phyloP scores from a whole-genome alignment of 2,113 vertebrate genomes.

The Ivindomyrus marchei region DNA sequence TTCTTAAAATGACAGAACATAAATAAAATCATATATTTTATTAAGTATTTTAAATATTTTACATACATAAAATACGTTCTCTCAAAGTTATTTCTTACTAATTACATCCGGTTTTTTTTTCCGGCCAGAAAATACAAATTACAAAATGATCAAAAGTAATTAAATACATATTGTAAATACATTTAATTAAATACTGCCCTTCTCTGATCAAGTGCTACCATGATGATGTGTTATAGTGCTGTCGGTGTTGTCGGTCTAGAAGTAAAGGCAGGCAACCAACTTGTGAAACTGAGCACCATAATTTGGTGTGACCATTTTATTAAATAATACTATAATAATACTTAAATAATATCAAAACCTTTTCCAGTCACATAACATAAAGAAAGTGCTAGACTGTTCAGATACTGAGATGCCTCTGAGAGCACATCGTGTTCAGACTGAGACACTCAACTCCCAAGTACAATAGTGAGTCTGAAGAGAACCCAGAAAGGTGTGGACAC shows the following conservation, averaged over 20 bases:
- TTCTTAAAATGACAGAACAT: neutral
- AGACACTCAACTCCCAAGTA: neutral
- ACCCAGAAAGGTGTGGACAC: neutral
- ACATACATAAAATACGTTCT: neutral
- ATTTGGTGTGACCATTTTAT: neutral
- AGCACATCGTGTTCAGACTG: neutral
- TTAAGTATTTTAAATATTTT: neutral
- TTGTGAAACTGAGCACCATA: neutral
- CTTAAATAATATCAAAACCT: neutral
- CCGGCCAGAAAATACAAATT: neutral
- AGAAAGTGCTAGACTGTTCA: neutral
- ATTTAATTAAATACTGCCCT: neutral
- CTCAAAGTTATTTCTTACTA: neutral
- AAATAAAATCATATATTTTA: neutral
- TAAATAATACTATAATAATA: neutral
- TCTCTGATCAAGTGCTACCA: neutral
- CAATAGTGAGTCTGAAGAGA: neutral
- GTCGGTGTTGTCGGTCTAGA: neutral
- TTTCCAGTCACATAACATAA: neutral
- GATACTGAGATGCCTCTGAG: neutral
- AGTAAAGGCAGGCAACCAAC: neutral
- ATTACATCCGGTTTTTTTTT: neutral
- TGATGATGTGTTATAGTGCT: neutral
- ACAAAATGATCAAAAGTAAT: neutral
- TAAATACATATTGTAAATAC: neutral